phyloP scores from a whole-genome alignment of 2,888 invertebrate genomes.

The Oligia fasciuncula region DNA sequence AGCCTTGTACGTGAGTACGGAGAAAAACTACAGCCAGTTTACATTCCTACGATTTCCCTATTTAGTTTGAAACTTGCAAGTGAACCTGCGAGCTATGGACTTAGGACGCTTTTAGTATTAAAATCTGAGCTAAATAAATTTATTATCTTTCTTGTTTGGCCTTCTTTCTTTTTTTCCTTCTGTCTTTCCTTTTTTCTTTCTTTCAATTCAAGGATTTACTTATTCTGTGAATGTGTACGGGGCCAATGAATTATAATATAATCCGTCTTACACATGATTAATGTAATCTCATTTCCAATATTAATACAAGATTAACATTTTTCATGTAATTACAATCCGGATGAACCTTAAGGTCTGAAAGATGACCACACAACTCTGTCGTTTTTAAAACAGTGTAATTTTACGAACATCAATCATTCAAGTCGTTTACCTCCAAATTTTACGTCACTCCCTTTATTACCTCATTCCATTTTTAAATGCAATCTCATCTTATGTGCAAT shows the following conservation, averaged over 20 bases:
- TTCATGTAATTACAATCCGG: slow-evolving; percentile 64
- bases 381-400: slow-evolving; percentile 83
- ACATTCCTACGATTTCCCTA: slow-evolving; percentile 47
- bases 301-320: slow-evolving; percentile 57
- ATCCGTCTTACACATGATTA: slow-evolving; percentile 29
- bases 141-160: neutral
- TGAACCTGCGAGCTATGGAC: slow-evolving; percentile 25
- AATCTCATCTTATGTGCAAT: slow-evolving; percentile 73
- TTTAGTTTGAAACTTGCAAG: slow-evolving; percentile 44
- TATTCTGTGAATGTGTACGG: neutral
- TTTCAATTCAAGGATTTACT: neutral
- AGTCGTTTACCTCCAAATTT: slow-evolving; percentile 85
- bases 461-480: slow-evolving; percentile 81
- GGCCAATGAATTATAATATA: slow-evolving; percentile 10
- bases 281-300: slow-evolving; percentile 47
- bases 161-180: neutral
- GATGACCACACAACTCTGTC: slow-evolving; percentile 72
- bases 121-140: neutral
- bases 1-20: slow-evolving; percentile 51
- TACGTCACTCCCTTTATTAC: slow-evolving; percentile 83
- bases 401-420: slow-evolving; percentile 86
- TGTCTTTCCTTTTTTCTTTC: neutral
- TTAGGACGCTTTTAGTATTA: neutral
- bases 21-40: slow-evolving; percentile 53
- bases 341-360: slow-evolving; percentile 64